Evolutionary conservation across 2,797 vertebrate species (phyloP).

Genomic region (Eidolon dupreanum): DNA sequence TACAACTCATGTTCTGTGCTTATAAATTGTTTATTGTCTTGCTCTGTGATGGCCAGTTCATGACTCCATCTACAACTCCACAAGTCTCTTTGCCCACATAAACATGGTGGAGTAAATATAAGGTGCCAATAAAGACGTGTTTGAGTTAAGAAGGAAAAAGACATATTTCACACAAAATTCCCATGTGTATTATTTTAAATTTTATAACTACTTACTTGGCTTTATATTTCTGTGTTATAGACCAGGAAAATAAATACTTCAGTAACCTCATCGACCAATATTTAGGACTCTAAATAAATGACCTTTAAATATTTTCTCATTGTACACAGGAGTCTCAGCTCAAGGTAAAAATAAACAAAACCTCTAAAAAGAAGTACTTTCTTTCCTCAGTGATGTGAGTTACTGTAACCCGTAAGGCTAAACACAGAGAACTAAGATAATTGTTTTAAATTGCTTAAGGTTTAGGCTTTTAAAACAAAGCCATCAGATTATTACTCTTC

Average conservation of each 20-base stretch:
- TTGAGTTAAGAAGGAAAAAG: not conserved
- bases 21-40: conserved; percentile 72
- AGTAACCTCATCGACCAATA: not conserved
- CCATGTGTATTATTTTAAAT: not conserved
- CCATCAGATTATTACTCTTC: not conserved
- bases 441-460: not conserved
- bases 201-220: not conserved
- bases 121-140: conserved; percentile 33
- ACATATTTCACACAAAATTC: not conserved
- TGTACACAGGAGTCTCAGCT: not conserved
- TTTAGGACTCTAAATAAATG: not conserved
- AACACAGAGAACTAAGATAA: not conserved
- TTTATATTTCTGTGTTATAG: not conserved
- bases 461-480: not conserved
- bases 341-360: not conserved
- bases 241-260: not conserved
- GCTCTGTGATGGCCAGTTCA: conserved; percentile 64
- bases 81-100: conserved; percentile 56
- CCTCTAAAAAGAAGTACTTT: not conserved
- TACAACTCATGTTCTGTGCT: conserved; percentile 68
- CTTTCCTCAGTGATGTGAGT: not conserved
- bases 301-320: not conserved
- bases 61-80: conserved; percentile 53
- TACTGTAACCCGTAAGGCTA: not conserved
- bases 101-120: conserved; percentile 43